Evolutionary conservation across 1,140 invertebrate genomes (phyloP), one percentile per base, ranked within the genome.

Genomic region (Solen grandis): DNA sequence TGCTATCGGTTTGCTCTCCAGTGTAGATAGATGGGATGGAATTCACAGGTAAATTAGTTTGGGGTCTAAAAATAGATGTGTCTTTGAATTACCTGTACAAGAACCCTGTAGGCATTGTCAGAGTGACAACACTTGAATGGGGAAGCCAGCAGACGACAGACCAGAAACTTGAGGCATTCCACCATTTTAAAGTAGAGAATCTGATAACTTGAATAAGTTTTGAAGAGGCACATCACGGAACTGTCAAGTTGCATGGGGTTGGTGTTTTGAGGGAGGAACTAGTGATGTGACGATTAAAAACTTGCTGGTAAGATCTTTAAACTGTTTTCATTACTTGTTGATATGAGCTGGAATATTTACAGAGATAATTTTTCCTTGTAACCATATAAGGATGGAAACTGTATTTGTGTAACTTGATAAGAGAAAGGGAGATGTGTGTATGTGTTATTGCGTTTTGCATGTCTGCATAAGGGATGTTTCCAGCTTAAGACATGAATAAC

Each of bases 31-130:
- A 46, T 57, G 57, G 57, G 70, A 73, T 73, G 70, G 70, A 59
- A 73, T 73, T 73, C 46, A 73, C 70, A 73, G 70, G 70, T 73
- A 73, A 73, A 73, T 73, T 73, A 27, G 68, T 50, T 54, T 69
- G 35, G 50, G 19, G 55, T 59, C 70, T 73, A 73, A 25, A 57
- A 60, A 73, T 73, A 73, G 70, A 38, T 14, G 54, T 73, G 70
- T 73, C 70, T 73, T 73, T 73, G 70, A 54, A 59, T 33, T 35
- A 54, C 46, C n/a, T 29, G 27, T 73, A 60, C 31, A 41, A 57
- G 55, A 73, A 73, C 25, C 52, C 70, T 46, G 19, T 31, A 73
- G 55, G 57, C 70, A 73, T 73, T 73, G 60, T 73, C 54, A 60
- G 54, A 35, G 55, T 73, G 70, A 73, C 70, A 57, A 73, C 70